Evolutionary conservation across 2,797 vertebrate species (phyloP), one percentile per base, ranked within the genome.

Genomic region (Streptopelia turtur): DNA sequence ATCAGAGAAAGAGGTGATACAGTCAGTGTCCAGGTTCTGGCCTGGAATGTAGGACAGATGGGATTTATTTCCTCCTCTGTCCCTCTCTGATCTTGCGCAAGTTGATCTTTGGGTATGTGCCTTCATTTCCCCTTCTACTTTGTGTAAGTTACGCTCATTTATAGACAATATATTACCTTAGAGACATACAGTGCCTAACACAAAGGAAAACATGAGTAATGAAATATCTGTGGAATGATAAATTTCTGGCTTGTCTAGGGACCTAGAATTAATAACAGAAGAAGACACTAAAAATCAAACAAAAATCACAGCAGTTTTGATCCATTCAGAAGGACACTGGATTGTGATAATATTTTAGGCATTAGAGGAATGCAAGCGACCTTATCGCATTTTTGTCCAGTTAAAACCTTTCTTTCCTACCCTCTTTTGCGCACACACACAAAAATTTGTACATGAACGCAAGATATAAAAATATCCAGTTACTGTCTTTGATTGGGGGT

Each of bases 391-490:
- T 91, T 89, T 91, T 59, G 15, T 59, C 47, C 56, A 5, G 4
- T 69, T 91, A 60, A 85, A 83, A 76, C 13, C 16, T 52, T 76
- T 53, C 6, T 87, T 91, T 85, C 11, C 22, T 78, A 18, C 11
- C 15, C 37, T 66, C 3, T 71, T 93, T 87, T 77, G 28, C 70
- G 31, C 31, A 39, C 25, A 56, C 16, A 65, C 6, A 39, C 80
- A 6, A 82, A 53, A 84, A 80, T 65, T 17, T 61, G 24, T 47
- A 71, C 35, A 41, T 76, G 65, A 74, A 81, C 10, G 10, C 18
- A 87, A 74, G 76, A 53, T 82, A 83, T 23, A 94, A 97, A 96
- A 97, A 94, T 94, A 97, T 39, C 56, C 39, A 45, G 10, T 76
- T 94, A 88, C 66, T 79, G 47, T 56, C 59, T 96, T 95, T 94